Evolutionary conservation across 1,140 invertebrate genomes (phyloP), one percentile per base, ranked within the genome.

Genomic region (Zaprionus africanus): DNA sequence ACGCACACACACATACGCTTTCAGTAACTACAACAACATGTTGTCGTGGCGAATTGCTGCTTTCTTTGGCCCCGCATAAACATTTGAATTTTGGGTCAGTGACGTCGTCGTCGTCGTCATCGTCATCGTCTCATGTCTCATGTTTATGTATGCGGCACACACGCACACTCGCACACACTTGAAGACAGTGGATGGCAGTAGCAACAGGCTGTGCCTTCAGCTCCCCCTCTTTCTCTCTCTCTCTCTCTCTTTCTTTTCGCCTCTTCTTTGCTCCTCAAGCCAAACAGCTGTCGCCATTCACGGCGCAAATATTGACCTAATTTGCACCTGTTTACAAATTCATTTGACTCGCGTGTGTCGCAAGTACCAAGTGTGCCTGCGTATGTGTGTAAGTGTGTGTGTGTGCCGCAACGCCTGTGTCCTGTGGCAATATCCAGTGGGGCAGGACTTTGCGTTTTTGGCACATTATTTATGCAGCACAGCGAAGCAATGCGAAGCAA

Each of bases 301-400:
- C 66, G 68, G 41, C 62, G 87, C 73, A 83, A 81, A 81, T 87
- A 88, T 88, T 88, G 84, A 87, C 84, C 84, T 79, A 87, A 87
- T 87, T 88, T 88, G 85, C 81, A 87, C 74, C 84, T 87, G 84
- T 84, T 87, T 87, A 87, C 81, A 88, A 87, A 88, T 88, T 87
- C 84, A 87, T 88, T 88, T 66, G 73, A 73, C 73, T 57, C 64
- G 60, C 69, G 46, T 75, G 43, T 60, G 38, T 69, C 41, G n/a
- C 41, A 46, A 17, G 41, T 17, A 56, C 43, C 76, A 1, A n/a
- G 46, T 38, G 9, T 57, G n/a, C 28, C 13, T 26, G 54, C 63
- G 17, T 19, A 19, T 53, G 28, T 56, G 4, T 36, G n/a, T 19
- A 22, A n/a, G 26, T 26, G n/a, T 46, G 7, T 15, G 11, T 12